These are phyloP conservation scores for Pocillopora verrucosa DNA, from an alignment of 64 coral and sea anemone genomes.

Conservation along the genomic window DNA sequence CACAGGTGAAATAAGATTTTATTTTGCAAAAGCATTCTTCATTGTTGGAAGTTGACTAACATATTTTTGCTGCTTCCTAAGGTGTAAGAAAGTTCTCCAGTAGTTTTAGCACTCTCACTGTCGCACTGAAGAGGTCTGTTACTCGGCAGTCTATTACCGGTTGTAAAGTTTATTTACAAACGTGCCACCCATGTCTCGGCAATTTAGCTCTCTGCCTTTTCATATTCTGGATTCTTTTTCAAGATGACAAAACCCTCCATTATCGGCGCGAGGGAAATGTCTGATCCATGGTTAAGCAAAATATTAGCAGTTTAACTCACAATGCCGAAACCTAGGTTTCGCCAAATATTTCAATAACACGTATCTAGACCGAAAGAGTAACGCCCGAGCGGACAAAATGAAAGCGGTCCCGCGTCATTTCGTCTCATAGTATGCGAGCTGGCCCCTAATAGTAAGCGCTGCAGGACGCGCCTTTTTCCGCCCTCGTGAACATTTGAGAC, in stretches of 20 bases:
- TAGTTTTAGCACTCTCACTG: background rate
- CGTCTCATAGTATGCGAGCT: too few species aligned
- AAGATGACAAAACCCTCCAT: slow-evolving; percentile 99
- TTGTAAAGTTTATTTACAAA: slow-evolving; percentile 5
- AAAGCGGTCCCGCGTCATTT: too few species aligned
- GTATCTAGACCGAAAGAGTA: too few species aligned
- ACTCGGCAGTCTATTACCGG: background rate
- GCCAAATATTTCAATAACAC: too few species aligned
- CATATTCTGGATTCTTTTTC: slow-evolving; percentile 97
- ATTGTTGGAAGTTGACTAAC: background rate
- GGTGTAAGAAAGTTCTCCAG: background rate
- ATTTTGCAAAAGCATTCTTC: background rate
- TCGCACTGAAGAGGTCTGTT: background rate
- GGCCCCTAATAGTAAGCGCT: too few species aligned
- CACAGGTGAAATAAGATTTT: background rate
- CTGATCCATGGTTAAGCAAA: slow-evolving; percentile 60
- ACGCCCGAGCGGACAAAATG: too few species aligned
- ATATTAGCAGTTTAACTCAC: background rate
- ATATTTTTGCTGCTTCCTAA: background rate
- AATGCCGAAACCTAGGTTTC: background rate
- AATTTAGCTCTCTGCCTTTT: slow-evolving; percentile 52
- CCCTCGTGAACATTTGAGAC: too few species aligned
- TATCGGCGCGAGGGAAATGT: slow-evolving; percentile 84
- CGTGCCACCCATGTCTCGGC: background rate
- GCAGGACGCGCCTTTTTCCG: too few species aligned